Base-by-base conservation (phyloP, 1,140 invertebrate genomes). In the Zophobas atratus region DNA sequence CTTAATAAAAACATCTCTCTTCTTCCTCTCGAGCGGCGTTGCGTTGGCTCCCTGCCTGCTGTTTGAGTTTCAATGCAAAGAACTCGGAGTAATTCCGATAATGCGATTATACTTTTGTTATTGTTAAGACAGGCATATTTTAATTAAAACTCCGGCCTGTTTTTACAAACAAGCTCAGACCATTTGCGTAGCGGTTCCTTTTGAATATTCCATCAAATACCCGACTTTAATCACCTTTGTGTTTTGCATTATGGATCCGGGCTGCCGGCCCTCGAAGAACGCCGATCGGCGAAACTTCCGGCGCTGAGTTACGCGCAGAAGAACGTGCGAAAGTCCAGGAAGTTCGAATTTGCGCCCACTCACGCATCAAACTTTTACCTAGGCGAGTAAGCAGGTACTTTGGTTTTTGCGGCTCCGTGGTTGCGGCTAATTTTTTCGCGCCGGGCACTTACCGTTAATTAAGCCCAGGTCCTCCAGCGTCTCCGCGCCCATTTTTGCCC, bases 181-280 rank as follows among this genome's bases (percentile, higher is more conserved):
- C 55, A 78, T 78, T 78, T 78, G 57, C 72, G 75, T 78, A 67
- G 71, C 70, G 70, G 56, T 73, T 71, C 56, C 77, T 70, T 78
- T 75, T 78, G 77, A 78, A 78, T 78, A 78, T 78, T 78, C 72
- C 56, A 78, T 78, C 46, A 78, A 78, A 78, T 78, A 57, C 67
- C 33, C 46, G 70, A 48, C 60, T 78, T 70, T 75, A 78, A 63
- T 74, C 73, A 73, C 77, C 70, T 70, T 75, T 73, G 70, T 73
- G 70, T 73, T 70, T 74, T 73, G 53, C 77, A 74, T 78, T 78
- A 78, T 53, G 48, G 70, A 78, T 78, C 72, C 77, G 46, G 53
- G 70, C 72, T 53, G 20, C 20, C 20, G 20, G 20, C 20, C 20
- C 20, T 20, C 20, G 20, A 20, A 20, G 20, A 20, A 20, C 20